Base-by-base conservation (phyloP, 2,113 vertebrate species). In the Sapayoa aenigma region DNA sequence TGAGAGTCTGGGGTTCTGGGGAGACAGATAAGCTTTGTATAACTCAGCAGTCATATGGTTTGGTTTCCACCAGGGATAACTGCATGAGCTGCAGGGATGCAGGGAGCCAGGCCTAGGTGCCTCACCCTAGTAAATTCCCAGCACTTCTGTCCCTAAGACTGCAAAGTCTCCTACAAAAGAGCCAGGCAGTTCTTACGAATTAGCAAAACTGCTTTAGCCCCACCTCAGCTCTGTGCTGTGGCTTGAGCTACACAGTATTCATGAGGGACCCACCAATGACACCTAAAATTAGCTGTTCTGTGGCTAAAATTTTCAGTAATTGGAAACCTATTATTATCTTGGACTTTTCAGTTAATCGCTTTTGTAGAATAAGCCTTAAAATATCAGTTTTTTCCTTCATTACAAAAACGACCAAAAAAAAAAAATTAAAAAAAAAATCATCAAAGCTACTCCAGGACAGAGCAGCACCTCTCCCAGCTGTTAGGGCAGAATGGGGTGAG, bases 271-370 rank as follows among this genome's bases (percentile, higher is more conserved):
- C 50, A 69, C 87, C 60, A 84, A 77, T 91, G 90, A 87, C 58
- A 76, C 52, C 93, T 95, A 97, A 93, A 96, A 93, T 95, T 94
- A 96, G 66, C 86, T 82, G 31, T 78, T 93, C 76, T 65, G 15
- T 19, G 23, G 50, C 73, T 96, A 78, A 97, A 92, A 89, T 72
- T 82, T 92, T 93, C n/a, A 93, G 93, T 53, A 94, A 86, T 87
- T 87, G 75, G 55, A 90, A 84, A 83, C 66, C 72, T 78, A 84
- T 95, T 94, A 90, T 95, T 94, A 89, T 84, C 83, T 62, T 87
- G 50, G 69, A 68, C 85, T 90, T 95, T 89, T 44, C 8, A 17
- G 79, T 39, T 79, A 74, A 63, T 63, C 37, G 59, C 3, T 22
- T 35, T 71, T 15, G 20, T 12, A 23, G 60, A 93, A 19, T 5